Evolutionary conservation across 2,888 invertebrate species (phyloP), one percentile per base, ranked within the genome.

Genomic region (Drosophila nigricruria): DNA sequence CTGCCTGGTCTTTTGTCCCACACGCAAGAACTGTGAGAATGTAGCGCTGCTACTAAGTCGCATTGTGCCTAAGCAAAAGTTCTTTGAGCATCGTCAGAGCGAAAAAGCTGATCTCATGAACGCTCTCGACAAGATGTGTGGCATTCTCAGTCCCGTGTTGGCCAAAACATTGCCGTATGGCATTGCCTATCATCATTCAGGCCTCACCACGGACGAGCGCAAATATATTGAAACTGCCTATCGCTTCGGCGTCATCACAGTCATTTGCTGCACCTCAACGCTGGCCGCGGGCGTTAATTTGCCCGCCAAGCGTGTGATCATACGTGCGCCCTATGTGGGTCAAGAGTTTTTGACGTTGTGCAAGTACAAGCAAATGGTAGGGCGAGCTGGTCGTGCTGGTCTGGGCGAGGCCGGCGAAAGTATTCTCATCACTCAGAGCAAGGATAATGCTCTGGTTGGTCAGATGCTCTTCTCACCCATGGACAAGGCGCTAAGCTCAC

Each of bases 281-380:
- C 94, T 99, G 76, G 99, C 99, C n/a, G 98, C 99, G 25, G 99
- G 99, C 4, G 98, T 99, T 32, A 99, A 99, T 94, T 94, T 99
- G 79, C 99, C 99, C 16, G 98, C 98, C 0, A 95, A 95, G 93
- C 94, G 98, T 89, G 97, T 98, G 0, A 96, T 99, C 57, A 93
- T 99, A 77, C 94, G 98, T 73, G 96, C 97, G 56, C 98, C 98
- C 0, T 96, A 95, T 86, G 95, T 98, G 49, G 98, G 97, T 0
- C 93, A 94, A 40, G 94, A 95, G 23, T 95, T 96, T 89, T 93
- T 99, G 70, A 95, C 95, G 56, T 94, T 96, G 27, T 96, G 96
- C 76, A 95, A 95, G 77, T 99, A 99, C 93, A 96, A 98, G 74
- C 99, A 99, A 94, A 99, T 99, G 99, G 95, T 95, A 60, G 99